Evolutionary conservation across 1,140 invertebrate genomes (phyloP), one percentile per base, ranked within the genome.

Genomic region (Drosophila mayri): DNA sequence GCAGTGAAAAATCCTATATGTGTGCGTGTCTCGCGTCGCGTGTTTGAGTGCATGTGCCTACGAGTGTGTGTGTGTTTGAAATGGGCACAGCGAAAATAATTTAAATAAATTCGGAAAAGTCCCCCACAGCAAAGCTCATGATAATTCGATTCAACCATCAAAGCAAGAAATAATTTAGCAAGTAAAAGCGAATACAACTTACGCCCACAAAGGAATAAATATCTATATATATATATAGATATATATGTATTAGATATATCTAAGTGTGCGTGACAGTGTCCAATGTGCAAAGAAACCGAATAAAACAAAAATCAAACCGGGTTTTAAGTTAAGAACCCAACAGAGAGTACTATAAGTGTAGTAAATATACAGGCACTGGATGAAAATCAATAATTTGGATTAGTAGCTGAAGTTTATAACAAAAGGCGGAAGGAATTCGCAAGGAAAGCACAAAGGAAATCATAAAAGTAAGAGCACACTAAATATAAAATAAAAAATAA

Each of bases 361-460:
- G 66, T 70, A 52, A 76, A 80, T 70, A 67, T 54, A 44, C 41
- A 79, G 57, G 63, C 65, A 65, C 62, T 78, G 41, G 52, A 70
- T 58, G 70, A 88, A 87, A 88, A 88, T 88, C 84, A 90, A 88
- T 88, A 88, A 84, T 68, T 88, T 71, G 85, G 84, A 88, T 88
- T 88, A 88, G 82, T 76, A 79, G 82, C 82, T 72, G 83, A 79
- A 57, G 73, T 54, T 76, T 76, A 50, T 12, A 71, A 58, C 65
- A 62, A 57, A 76, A 57, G 49, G 18, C 61, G 41, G 25, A 40
- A 61, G 43, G 44, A 78, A 71, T 32, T 46, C 14, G 28, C 11
- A 32, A 25, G 30, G 38, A 52, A 43, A 38, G 63, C 16, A 61
- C 68, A 74, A 84, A 85, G 35, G 54, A 57, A 30, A 32, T 35